These are phyloP conservation scores for Labeo rohita DNA, from an alignment of 2,113 vertebrate genomes.

Conservation along the genomic window DNA sequence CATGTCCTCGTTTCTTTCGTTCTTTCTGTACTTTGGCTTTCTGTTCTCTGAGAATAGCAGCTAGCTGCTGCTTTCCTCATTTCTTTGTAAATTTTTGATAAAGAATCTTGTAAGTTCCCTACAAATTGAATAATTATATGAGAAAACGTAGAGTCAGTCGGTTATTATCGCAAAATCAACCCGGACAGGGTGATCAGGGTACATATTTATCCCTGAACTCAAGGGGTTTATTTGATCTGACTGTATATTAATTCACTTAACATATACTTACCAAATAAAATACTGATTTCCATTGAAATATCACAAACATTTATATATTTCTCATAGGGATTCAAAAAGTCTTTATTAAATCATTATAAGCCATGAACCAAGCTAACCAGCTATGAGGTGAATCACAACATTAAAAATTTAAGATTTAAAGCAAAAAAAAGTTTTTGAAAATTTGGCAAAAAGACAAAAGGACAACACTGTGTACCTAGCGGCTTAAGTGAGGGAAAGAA, in stretches of 20 bases:
- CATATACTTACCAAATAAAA: neutral
- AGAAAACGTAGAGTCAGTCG: neutral
- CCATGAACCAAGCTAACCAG: neutral
- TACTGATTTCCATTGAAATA: neutral
- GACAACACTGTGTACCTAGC: neutral
- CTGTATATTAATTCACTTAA: neutral
- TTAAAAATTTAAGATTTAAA: neutral
- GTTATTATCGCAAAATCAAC: neutral
- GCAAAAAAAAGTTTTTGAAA: neutral
- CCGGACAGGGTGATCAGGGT: neutral
- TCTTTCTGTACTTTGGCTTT: conserved; percentile 2
- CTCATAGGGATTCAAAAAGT: neutral
- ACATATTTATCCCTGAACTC: neutral
- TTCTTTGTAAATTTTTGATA: neutral
- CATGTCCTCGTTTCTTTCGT: conserved; percentile 13
- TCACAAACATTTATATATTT: no score
- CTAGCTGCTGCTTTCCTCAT: neutral
- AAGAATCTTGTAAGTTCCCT: neutral
- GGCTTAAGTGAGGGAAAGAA: neutral
- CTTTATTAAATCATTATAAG: neutral
- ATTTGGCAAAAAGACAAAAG: neutral
- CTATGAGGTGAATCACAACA: neutral
- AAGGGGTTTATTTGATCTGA: neutral
- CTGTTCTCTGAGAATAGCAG: neutral
- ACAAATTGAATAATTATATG: neutral